Conservation (phyloP, 2,797 vertebrate species). For the Epinephelus coioides region DNA sequence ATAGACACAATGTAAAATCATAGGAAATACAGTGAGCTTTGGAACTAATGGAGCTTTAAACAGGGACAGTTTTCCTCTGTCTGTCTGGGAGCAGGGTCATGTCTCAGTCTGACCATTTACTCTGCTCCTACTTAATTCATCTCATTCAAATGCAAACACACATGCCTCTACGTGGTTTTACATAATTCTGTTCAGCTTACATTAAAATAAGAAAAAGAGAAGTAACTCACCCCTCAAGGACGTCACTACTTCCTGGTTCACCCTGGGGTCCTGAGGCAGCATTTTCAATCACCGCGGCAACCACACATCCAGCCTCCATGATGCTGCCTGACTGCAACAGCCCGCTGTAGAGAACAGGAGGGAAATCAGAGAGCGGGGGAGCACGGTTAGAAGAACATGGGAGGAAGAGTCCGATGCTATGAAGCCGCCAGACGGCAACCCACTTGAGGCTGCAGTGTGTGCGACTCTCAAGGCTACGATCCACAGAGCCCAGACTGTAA, state of each 20-base stretch:
- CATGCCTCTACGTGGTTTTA: slow-evolving; percentile 31
- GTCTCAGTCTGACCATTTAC: slow-evolving; percentile 3
- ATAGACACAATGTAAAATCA: slow-evolving; percentile 11
- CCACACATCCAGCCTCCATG: slow-evolving; percentile 87
- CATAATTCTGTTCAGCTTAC: slow-evolving; percentile 52
- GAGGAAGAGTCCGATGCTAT: slow-evolving; percentile 53
- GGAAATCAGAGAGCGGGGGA: slow-evolving; percentile 37
- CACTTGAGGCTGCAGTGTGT: slow-evolving; percentile 64
- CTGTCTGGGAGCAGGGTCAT: slow-evolving; percentile 25
- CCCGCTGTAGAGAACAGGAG: slow-evolving; percentile 75
- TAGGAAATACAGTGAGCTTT: slow-evolving; percentile 1
- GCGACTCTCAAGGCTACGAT: slow-evolving; percentile 65
- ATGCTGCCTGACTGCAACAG: slow-evolving; percentile 85
- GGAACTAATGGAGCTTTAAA: slow-evolving; percentile 7
- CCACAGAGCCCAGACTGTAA: slow-evolving; percentile 64
- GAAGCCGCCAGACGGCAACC: slow-evolving; percentile 75
- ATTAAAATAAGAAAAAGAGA: slow-evolving; percentile 39
- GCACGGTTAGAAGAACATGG: slow-evolving; percentile 19
- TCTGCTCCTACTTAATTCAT: slow-evolving; percentile 14
- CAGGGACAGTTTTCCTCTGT: not conserved
- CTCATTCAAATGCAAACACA: slow-evolving; percentile 37
- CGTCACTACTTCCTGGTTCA: slow-evolving; percentile 84
- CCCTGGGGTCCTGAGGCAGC: slow-evolving; percentile 81
- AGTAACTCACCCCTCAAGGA: slow-evolving; percentile 85
- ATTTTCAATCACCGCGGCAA: slow-evolving; percentile 86